Base-by-base conservation (phyloP, 2,113 vertebrate genomes). In the Tenrec ecaudatus region DNA sequence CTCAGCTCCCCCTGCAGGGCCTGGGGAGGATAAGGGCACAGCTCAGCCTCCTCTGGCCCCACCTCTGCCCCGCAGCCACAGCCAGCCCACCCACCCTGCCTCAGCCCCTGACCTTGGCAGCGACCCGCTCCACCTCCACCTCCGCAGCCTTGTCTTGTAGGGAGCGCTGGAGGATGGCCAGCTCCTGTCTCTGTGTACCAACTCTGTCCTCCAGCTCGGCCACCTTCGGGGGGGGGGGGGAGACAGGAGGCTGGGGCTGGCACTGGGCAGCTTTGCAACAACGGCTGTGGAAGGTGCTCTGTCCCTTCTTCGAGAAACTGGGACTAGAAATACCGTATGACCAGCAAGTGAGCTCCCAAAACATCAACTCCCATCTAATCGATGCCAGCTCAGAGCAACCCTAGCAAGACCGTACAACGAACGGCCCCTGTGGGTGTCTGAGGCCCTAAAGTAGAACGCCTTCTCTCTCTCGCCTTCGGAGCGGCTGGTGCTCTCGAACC, bases 101-200 rank as follows among this genome's bases (percentile, higher is more conserved):
- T 31, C 82, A 53, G n/a, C 22, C 75, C 31, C 98, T 96, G 89
- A 99, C 99, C 98, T 98, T 98, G 89, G 97, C 97, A 19, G 97
- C 96, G 43, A 98, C 95, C 87, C 97, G 98, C 96, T 99, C 98
- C 97, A 99, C 97, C 89, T 99, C 97, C 69, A 98, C 97, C 97
- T 99, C 98, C 1, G 99, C 98, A 0, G 97, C 96, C 93, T 96
- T 98, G 98, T 99, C 98, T 82, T 99, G 97, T 19, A 99, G 95
- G 82, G 97, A 98, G 91, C 98, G 98, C 76, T 98, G 98, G 86
- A 99, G 96, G 69, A 99, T 89, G 58, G 87, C 95, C 31, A 97
- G 95, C 73, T 98, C 97, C 69, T 98, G 98, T 93, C 97, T 97
- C 96, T 98, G 97, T 82, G 71, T 27, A 1, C 71, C 78, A 8